These are phyloP conservation scores for Chrysoperla carnea DNA, from an alignment of 1,140 invertebrate species.

Conservation along the genomic window DNA sequence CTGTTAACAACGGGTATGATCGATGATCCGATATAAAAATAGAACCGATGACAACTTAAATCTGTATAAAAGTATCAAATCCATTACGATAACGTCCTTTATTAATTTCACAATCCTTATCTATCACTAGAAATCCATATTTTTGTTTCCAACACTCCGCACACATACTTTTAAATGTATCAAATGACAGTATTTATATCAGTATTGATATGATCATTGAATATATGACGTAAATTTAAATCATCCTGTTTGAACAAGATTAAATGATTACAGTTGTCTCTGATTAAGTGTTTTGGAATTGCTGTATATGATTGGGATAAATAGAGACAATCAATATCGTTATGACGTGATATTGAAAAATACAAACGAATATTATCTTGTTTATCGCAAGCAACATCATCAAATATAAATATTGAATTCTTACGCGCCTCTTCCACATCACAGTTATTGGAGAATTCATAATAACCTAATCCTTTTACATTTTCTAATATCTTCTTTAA, in stretches of 20 bases:
- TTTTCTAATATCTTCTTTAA: too few species aligned
- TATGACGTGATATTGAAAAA: too few species aligned
- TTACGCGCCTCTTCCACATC: too few species aligned
- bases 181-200: slow-evolving; percentile 8
- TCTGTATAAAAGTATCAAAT: slow-evolving; percentile 1
- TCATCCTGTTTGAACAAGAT: slow-evolving; percentile 5
- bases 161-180: slow-evolving; percentile 9
- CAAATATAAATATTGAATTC: too few species aligned
- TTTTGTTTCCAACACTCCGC: slow-evolving; percentile 6
- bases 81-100: slow-evolving; percentile 7
- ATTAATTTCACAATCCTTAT: slow-evolving; percentile 10
- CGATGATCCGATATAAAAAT: too few species aligned
- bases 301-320: too few species aligned
- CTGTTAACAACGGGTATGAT: neutral
- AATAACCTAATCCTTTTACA: too few species aligned
- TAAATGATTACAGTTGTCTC: slow-evolving; percentile 6
- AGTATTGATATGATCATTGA: slow-evolving; percentile 5
- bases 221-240: slow-evolving; percentile 6
- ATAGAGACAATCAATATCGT: too few species aligned
- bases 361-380: too few species aligned
- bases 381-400: too few species aligned
- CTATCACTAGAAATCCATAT: slow-evolving; percentile 8
- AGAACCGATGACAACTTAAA: neutral
- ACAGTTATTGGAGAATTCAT: too few species aligned
- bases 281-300: slow-evolving; percentile 5